A percentile compares a stretch with the other conserved stretches of the same genome.
phyloP scores from a whole-genome alignment of 1,140 invertebrate genomes.

The Trichoplusia ni region DNA sequence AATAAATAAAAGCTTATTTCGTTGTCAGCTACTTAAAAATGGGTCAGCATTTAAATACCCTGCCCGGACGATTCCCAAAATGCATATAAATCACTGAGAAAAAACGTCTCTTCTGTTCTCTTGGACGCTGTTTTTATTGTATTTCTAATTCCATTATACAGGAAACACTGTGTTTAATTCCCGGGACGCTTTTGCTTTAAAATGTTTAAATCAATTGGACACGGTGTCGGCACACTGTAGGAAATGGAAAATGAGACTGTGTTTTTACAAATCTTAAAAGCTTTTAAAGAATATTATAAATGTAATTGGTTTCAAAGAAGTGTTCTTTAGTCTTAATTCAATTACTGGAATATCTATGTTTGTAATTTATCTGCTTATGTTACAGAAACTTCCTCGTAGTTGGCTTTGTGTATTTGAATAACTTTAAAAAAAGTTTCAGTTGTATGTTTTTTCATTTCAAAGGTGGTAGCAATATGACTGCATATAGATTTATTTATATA shows the following conservation, averaged over 20 bases:
- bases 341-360: too few relatives aligned
- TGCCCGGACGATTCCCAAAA: constrained; percentile 38
- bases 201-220: constrained; percentile 15
- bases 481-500: too few relatives aligned
- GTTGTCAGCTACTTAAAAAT: constrained; percentile 34
- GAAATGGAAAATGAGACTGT: not conserved
- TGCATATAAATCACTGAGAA: constrained; percentile 51
- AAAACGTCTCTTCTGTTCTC: constrained; percentile 36
- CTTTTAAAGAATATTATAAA: not conserved
- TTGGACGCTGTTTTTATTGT: constrained; percentile 26
- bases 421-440: too few relatives aligned
- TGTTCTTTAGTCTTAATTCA: too few relatives aligned
- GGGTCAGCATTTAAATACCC: constrained; percentile 48
- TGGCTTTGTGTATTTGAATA: too few relatives aligned
- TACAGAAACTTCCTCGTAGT: too few relatives aligned
- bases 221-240: not conserved
- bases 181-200: not conserved
- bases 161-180: constrained; percentile 14
- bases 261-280: not conserved
- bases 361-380: too few relatives aligned
- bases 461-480: too few relatives aligned
- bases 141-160: constrained; percentile 18
- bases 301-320: too few relatives aligned
- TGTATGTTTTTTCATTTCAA: too few relatives aligned
- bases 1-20: constrained; percentile 23